Percentiles rank a stretch among this genome's conserved stretches.
These are phyloP conservation scores for Drosophila neotestacea DNA, from an alignment of 2,888 invertebrate species.

Conservation along the genomic window DNA sequence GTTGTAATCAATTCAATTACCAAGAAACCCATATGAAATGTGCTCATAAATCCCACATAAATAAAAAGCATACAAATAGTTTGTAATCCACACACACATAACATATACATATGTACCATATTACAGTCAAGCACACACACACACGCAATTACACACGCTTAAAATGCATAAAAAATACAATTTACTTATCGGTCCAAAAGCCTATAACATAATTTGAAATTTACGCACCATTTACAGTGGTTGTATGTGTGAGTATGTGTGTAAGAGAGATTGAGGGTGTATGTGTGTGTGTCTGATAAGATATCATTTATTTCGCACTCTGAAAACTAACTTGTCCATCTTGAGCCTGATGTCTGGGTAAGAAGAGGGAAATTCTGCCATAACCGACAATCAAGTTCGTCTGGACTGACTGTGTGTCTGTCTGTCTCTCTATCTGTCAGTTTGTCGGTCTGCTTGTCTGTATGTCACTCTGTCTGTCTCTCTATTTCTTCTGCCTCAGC, in stretches of 20 bases:
- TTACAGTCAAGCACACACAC: constrained; percentile 22
- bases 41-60: constrained; percentile 31
- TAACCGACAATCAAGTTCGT: constrained; percentile 60
- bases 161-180: constrained; percentile 53
- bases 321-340: constrained; percentile 54
- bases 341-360: constrained; percentile 16
- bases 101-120: neutral
- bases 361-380: constrained; percentile 27
- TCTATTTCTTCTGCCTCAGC: constrained; percentile 13
- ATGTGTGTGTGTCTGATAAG: constrained; percentile 46
- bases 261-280: neutral
- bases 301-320: constrained; percentile 69
- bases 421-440: constrained; percentile 6
- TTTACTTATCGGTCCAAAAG: constrained; percentile 69
- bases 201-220: constrained; percentile 71
- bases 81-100: constrained; percentile 7
- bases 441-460: constrained; percentile 5
- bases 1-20: constrained; percentile 8
- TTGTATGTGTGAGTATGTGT: constrained; percentile 1
- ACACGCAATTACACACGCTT: constrained; percentile 31
- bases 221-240: constrained; percentile 66
- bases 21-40: constrained; percentile 17
- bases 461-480: constrained; percentile 27
- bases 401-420: constrained; percentile 23
- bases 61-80: constrained; percentile 31